Base-by-base conservation (phyloP, 2,797 vertebrate genomes). In the Chelonia mydas region DNA sequence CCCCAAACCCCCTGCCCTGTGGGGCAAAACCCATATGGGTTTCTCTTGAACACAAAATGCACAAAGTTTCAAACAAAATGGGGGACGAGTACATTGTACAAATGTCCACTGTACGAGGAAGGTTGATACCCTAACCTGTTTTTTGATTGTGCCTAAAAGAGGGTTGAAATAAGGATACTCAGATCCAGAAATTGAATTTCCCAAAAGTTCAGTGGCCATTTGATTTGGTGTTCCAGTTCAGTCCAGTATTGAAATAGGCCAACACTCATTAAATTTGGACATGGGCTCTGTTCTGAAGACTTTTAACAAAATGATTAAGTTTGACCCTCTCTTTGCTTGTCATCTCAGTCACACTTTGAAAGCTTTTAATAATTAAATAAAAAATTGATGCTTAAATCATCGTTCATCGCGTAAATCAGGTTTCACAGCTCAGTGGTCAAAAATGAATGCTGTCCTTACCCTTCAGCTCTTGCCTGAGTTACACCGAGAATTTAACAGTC, bases 381-480 rank as follows among this genome's bases (percentile, higher is more conserved):
- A 90, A 81, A 1, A 9, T 5, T 0, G 0, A 94, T 1, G 8
- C 9, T 65, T 87, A 65, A 65, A 65, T 65, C 61, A n/a, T n/a
- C 61, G 19, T 33, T n/a, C 15, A 17, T n/a, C n/a, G 61, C 61
- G 37, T n/a, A n/a, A n/a, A 68, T 65, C 59, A 68, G 16, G 33
- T 19, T 68, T 68, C 17, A 68, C 16, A n/a, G 33, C 61, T 65
- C 3, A 5, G 59, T 68, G 61, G 33, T 19, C 33, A 37, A n/a
- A 17, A n/a, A n/a, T 8, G 13, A 65, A 65, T 68, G 17, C 33
- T n/a, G 61, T 68, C 33, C 4, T 37, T 68, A 15, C 61, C 16
- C 17, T 68, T n/a, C 16, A 68, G 61, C 61, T 68, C 68, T 4
- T 37, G 31, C n/a, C 15, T n/a, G 61, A 68, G 16, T 68, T n/a